Evolutionary conservation across 2,888 invertebrate species (phyloP), one percentile per base, ranked within the genome.

Genomic region (Noctua janthina): DNA sequence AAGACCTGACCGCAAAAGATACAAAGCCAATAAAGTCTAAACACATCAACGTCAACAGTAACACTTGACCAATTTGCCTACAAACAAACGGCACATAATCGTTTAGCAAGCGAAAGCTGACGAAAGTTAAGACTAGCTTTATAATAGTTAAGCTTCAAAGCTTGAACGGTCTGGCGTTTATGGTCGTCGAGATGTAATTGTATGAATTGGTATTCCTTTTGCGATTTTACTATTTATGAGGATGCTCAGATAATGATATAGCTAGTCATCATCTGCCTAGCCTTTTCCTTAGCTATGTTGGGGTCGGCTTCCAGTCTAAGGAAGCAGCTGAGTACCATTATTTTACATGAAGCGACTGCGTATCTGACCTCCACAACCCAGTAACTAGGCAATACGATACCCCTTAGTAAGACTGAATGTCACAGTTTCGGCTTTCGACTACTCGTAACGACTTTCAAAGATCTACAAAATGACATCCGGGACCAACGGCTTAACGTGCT

Each of bases 11-110:
- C 78, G 39, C 79, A 79, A 76, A 79, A 81, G 43, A 67, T 64
- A 81, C 79, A 79, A 74, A 43, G 67, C 39, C 75, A 71, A 80
- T 81, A 87, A 89, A 85, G 75, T 68, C 67, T 80, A 59, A 73
- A 83, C 74, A 81, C 76, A 67, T 76, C 70, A 70, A 75, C 29
- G 74, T 66, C 80, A 70, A 62, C 66, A 68, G 76, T 74, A 71
- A 75, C 74, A 87, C 83, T 87, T 89, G 88, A 76, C 88, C 89
- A 85, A 89, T 85, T 88, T 89, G 73, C 80, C 88, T 89, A 89
- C 83, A 80, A 88, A 86, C 74, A 87, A 85, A 88, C 77, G 70
- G 64, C 43, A 81, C 70, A 71, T 70, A 76, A 75, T 76, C 73
- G 75, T 84, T 70, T 62, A 72, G 64, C 39, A 43, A 29, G 78